Evolutionary conservation across 2,113 vertebrate species (phyloP).

Genomic region (Merops nubicus): DNA sequence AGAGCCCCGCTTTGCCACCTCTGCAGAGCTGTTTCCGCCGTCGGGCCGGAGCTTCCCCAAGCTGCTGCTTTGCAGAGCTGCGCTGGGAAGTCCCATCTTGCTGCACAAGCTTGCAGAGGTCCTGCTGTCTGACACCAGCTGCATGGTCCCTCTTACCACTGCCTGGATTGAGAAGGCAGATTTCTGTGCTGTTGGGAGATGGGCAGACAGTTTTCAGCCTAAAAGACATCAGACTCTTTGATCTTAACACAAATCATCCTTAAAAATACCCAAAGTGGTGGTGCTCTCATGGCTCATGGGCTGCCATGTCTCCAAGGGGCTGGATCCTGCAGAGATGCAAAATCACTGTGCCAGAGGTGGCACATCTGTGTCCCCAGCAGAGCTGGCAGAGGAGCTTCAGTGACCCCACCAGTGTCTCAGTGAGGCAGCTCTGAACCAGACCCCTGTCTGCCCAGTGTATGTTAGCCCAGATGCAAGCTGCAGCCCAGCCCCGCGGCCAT

Average conservation of each 20-base stretch:
- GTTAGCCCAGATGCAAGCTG: background rate
- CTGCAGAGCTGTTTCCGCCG: background rate
- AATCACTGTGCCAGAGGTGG: background rate
- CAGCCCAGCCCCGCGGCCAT: fast-evolving
- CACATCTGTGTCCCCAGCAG: background rate
- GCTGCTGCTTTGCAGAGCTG: background rate
- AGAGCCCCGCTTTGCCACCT: background rate
- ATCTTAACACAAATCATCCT: background rate
- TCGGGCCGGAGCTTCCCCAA: background rate
- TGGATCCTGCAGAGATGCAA: background rate
- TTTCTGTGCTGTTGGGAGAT: background rate
- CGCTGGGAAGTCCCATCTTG: background rate
- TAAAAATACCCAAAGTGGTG: fast-evolving
- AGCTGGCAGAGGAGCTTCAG: background rate
- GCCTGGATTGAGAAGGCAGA: background rate
- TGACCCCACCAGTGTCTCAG: fast-evolving
- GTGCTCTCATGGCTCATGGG: background rate
- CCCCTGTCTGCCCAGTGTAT: fast-evolving
- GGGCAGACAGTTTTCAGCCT: background rate
- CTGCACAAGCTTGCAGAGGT: background rate
- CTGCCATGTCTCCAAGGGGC: fast-evolving
- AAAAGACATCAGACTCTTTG: background rate
- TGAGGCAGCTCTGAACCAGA: fast-evolving
- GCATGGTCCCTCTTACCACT: background rate
- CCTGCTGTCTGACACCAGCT: background rate